Conservation (phyloP, 2,797 vertebrate genomes). For the Chelidonichthys spinosus region DNA sequence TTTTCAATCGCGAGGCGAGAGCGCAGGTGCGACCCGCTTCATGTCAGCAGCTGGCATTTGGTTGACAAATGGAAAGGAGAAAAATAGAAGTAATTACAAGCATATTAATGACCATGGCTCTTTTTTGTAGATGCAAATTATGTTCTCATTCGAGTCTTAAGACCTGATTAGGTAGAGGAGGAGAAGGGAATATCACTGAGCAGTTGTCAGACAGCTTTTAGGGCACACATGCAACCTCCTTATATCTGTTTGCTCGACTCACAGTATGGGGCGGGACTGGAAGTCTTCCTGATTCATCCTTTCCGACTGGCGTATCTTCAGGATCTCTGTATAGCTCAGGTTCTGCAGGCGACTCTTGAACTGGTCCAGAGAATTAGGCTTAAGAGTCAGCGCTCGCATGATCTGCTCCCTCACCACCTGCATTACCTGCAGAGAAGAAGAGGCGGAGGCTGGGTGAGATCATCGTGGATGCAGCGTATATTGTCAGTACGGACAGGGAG, state of each 20-base stretch:
- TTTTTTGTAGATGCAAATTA: slow-evolving; percentile 32
- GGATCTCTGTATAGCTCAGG: slow-evolving; percentile 99
- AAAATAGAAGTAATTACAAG: slow-evolving; percentile 31
- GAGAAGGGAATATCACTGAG: slow-evolving; percentile 10
- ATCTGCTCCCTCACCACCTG: slow-evolving; percentile 99
- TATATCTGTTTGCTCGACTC: slow-evolving; percentile 71
- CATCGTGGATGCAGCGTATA: neutral
- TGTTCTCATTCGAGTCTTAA: slow-evolving; percentile 20
- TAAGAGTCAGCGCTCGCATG: slow-evolving; percentile 96
- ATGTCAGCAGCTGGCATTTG: slow-evolving; percentile 25
- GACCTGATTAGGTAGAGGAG: slow-evolving; percentile 6
- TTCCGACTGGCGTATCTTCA: slow-evolving; percentile 99
- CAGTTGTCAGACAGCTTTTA: neutral
- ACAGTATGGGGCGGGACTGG: slow-evolving; percentile 98
- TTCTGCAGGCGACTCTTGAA: slow-evolving; percentile 99
- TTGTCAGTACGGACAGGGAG: neutral
- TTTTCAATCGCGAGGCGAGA: slow-evolving; percentile 51
- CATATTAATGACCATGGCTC: slow-evolving; percentile 33
- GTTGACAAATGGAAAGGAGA: slow-evolving; percentile 36
- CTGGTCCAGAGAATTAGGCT: slow-evolving; percentile 99
- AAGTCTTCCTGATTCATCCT: slow-evolving; percentile 99
- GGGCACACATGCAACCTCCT: neutral
- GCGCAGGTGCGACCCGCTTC: slow-evolving; percentile 36
- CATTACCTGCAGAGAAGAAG: slow-evolving; percentile 90
- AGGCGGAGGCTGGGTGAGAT: slow-evolving; percentile 23